These are phyloP conservation scores for Tetragonula carbonaria DNA, from an alignment of 2,888 invertebrate genomes.

Conservation along the genomic window DNA sequence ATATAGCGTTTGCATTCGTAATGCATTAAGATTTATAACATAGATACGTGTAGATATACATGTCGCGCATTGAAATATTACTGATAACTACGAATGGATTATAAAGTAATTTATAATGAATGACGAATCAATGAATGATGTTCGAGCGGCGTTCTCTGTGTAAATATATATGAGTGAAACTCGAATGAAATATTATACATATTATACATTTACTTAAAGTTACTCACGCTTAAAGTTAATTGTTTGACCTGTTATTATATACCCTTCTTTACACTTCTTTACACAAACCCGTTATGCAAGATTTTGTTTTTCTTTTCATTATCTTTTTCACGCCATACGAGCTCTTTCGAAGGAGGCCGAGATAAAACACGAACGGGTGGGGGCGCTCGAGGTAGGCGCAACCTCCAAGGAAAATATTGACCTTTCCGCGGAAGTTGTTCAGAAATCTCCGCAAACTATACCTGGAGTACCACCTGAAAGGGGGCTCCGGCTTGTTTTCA, in stretches of 20 bases:
- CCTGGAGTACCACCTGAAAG: conserved; percentile 52
- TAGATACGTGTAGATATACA: no score
- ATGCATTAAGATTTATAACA: no score
- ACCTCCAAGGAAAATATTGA: conserved; percentile 75
- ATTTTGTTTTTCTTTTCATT: conserved; percentile 65
- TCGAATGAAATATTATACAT: no score
- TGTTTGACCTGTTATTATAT: neutral
- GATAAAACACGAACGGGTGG: conserved; percentile 68
- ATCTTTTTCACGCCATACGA: conserved; percentile 60
- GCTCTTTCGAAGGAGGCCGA: conserved; percentile 52
- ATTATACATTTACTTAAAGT: neutral
- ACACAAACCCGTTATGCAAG: conserved; percentile 17
- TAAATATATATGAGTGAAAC: no score
- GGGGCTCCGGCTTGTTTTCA: conserved; percentile 53
- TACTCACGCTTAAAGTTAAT: neutral
- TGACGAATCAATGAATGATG: no score
- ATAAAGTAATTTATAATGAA: no score
- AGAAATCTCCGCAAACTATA: conserved; percentile 70
- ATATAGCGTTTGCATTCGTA: no score
- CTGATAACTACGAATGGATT: no score
- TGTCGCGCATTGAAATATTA: no score
- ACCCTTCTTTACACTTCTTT: neutral
- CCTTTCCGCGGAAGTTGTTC: conserved; percentile 70
- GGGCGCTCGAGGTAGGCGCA: conserved; percentile 56
- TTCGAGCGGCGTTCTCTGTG: no score